These are phyloP conservation scores for Aselliscus stoliczkanus DNA, from an alignment of 2,797 vertebrate genomes.

Conservation along the genomic window DNA sequence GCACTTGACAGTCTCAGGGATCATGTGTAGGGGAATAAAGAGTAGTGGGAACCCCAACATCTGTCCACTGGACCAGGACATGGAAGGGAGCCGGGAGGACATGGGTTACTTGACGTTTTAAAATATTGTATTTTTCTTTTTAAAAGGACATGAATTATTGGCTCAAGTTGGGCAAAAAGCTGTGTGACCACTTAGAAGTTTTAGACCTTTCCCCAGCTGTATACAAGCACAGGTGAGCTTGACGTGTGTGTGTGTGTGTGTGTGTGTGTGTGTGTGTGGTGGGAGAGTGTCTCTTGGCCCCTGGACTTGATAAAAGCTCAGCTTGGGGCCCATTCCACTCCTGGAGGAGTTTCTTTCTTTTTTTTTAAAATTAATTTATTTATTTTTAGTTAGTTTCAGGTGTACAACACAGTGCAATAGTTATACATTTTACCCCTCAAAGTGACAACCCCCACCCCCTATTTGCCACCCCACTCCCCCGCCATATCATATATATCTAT, in stretches of 20 bases:
- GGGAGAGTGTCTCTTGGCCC: not conserved
- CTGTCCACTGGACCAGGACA: not conserved
- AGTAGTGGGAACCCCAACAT: not conserved
- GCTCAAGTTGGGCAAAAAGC: not conserved
- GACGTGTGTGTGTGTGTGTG: not conserved
- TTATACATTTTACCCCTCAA: no score
- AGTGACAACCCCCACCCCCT: no score
- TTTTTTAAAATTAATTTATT: no score
- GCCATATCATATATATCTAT: no score
- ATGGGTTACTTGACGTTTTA: not conserved
- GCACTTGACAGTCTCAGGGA: not conserved
- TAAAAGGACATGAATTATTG: not conserved
- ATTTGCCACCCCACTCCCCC: no score
- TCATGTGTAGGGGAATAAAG: not conserved
- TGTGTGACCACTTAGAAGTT: not conserved
- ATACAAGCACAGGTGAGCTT: not conserved
- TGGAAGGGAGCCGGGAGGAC: not conserved
- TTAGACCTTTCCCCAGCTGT: not conserved
- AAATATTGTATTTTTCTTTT: not conserved
- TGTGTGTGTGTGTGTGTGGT: not conserved
- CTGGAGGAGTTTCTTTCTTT: not conserved
- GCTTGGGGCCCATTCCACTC: accelerated
- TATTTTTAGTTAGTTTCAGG: no score
- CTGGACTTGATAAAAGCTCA: not conserved
- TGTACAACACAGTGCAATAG: no score